phyloP scores from a whole-genome alignment of 2,113 vertebrate species.

The Cacatua alba region DNA sequence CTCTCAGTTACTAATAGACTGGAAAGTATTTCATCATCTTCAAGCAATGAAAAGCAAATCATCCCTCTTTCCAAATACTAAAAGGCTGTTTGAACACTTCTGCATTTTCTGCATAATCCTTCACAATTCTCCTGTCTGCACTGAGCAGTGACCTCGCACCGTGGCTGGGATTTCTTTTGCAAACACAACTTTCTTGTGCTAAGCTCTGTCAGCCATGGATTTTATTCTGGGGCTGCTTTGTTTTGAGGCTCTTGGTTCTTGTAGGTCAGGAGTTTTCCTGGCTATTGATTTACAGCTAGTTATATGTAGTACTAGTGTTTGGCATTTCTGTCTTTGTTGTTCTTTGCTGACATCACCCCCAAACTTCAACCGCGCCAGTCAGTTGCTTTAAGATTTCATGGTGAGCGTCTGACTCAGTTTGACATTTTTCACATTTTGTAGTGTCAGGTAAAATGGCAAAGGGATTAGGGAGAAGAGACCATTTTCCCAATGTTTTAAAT shows the following conservation, averaged over 20 bases:
- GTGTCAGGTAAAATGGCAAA: not conserved
- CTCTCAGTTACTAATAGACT: constrained; percentile 37
- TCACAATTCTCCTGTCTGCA: constrained; percentile 8
- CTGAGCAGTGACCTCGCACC: constrained; percentile 24
- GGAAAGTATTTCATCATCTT: constrained; percentile 57
- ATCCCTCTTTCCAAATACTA: constrained; percentile 41
- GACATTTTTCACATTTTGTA: not conserved
- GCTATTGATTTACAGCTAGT: constrained; percentile 27
- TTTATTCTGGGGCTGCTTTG: constrained; percentile 43
- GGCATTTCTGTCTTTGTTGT: constrained; percentile 36
- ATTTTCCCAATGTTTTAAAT: not conserved
- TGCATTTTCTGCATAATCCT: constrained; percentile 63
- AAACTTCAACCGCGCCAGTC: not conserved
- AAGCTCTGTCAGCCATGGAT: constrained; percentile 60
- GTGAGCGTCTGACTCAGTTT: not conserved
- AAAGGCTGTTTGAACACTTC: constrained; percentile 44
- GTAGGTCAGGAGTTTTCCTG: constrained; percentile 59
- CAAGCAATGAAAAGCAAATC: constrained; percentile 59
- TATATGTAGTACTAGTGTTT: not conserved
- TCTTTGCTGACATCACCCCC: not conserved
- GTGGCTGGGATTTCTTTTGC: constrained; percentile 56
- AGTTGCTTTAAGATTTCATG: not conserved
- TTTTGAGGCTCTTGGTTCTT: constrained; percentile 38
- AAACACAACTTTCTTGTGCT: constrained; percentile 54
- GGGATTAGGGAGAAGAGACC: not conserved